Conservation (phyloP, 1,140 invertebrate genomes). For the Pararge aegeria region DNA sequence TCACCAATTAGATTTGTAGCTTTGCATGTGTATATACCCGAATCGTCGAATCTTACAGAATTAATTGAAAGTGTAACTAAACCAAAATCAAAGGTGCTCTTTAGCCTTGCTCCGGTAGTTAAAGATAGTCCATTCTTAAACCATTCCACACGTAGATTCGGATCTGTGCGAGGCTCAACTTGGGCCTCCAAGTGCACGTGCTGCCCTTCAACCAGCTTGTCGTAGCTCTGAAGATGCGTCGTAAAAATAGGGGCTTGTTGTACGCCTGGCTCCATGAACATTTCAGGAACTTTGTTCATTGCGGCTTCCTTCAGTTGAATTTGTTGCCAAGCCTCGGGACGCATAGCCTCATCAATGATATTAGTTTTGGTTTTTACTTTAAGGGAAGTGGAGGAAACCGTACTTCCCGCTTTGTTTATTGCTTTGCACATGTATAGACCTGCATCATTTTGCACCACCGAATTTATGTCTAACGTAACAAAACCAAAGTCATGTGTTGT, state of each 20-base stretch:
- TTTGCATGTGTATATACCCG: constrained; percentile 96
- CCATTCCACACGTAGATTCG: constrained; percentile 94
- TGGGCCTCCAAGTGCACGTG: constrained; percentile 96
- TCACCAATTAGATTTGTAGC: constrained; percentile 94
- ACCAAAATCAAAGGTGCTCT: constrained; percentile 96
- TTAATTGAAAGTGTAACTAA: constrained; percentile 95
- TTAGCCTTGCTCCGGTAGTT: constrained; percentile 90
- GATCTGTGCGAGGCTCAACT: constrained; percentile 97
- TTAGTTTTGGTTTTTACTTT: constrained; percentile 91
- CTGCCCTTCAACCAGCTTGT: constrained; percentile 93
- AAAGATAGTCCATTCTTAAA: constrained; percentile 94
- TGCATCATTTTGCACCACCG: constrained; percentile 93
- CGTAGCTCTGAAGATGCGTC: constrained; percentile 92
- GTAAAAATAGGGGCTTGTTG: constrained; percentile 95
- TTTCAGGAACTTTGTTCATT: constrained; percentile 92
- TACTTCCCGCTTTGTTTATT: constrained; percentile 93
- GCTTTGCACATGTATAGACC: constrained; percentile 97
- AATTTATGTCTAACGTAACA: constrained; percentile 94
- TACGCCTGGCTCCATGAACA: constrained; percentile 89
- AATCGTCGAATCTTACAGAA: constrained; percentile 91
- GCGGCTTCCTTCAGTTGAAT: constrained; percentile 94
- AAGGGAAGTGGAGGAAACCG: constrained; percentile 92
- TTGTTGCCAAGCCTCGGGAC: constrained; percentile 93
- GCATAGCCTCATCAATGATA: constrained; percentile 89
- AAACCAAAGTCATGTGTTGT: constrained; percentile 96